Base-by-base conservation (phyloP, 2,797 vertebrate species). In the Anomalospiza imberbis region DNA sequence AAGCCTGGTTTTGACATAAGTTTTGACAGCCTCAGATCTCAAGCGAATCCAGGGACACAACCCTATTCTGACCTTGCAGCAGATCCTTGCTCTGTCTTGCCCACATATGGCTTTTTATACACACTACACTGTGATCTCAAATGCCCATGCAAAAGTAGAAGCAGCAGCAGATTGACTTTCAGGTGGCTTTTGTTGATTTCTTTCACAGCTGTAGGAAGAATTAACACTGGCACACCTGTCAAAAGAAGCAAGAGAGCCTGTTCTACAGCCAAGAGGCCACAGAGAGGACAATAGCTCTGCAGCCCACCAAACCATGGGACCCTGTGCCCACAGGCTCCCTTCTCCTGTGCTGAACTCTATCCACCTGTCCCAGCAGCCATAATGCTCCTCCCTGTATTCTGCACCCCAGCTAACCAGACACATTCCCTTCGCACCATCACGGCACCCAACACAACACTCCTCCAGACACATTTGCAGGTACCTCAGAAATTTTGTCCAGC, bases 361-460 rank as follows among this genome's bases (percentile, higher is more conserved):
- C 51, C 50, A 1, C 16, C n/a, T 72, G 48, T 65, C 44, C 42
- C 31, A 70, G 67, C 34, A 86, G 47, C 36, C 51, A 34, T 7
- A 60, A 34, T 1, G 17, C 32, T 91, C 51, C 62, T 60, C 24
- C 3, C 17, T 28, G 32, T 12, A 24, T 29, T 61, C 61, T 78
- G 62, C 70, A 47, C 40, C 55, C 63, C 74, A 36, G 6, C 61
- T 88, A 65, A 74, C 58, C 57, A 16, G 47, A 54, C 29, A 34
- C 0, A 0, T 48, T 28, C 36, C 70, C 66, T 77, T 58, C 40
- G 5, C 62, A 31, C 25, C 50, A 42, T 32, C 82, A 29, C 0
- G 0, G 62, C 68, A 58, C 47, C n/a, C 91, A 70, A 5, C 54
- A 50, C 4, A 0, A 42, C 0, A 0, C 17, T 85, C n/a, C 76